Evolutionary conservation across 2,113 vertebrate genomes (phyloP).

Genomic region (Lampris megalopsis): DNA sequence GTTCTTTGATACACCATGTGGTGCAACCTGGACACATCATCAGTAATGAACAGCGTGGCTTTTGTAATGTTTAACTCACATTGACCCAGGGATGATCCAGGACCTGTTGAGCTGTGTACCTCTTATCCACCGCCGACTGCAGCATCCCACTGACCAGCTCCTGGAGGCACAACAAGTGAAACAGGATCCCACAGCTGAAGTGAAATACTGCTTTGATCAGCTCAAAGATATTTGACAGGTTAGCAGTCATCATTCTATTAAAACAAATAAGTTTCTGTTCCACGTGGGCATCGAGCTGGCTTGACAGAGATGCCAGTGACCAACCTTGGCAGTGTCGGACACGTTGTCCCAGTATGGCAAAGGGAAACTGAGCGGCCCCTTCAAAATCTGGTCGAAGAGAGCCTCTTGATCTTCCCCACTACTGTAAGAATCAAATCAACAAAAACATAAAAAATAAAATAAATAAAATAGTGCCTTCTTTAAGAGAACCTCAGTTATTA

Average conservation of each 20-base stretch:
- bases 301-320: conserved; percentile 18
- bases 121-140: conserved; percentile 90
- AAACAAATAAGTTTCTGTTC: too few species aligned
- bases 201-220: background rate
- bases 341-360: conserved; percentile 94
- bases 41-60: background rate
- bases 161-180: conserved; percentile 73
- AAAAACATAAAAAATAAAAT: background rate
- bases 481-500: background rate
- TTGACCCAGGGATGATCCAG: conserved; percentile 97
- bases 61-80: conserved; percentile 82
- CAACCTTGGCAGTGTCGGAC: conserved; percentile 94
- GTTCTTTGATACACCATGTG: too few species aligned
- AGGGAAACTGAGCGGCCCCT: conserved; percentile 93
- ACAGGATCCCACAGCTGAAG: background rate
- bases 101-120: conserved; percentile 92
- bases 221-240: too few species aligned
- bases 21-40: too few species aligned
- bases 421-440: conserved; percentile 66
- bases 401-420: conserved; percentile 92
- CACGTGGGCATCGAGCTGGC: background rate
- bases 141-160: conserved; percentile 95
- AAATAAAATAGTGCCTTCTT: conserved; percentile 8
- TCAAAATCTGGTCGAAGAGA: conserved; percentile 95
- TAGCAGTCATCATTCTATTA: too few species aligned